Percentiles rank a stretch among this genome's conserved stretches.
Evolutionary conservation across 2,113 vertebrate species (phyloP).

Genomic region (Naja naja): DNA sequence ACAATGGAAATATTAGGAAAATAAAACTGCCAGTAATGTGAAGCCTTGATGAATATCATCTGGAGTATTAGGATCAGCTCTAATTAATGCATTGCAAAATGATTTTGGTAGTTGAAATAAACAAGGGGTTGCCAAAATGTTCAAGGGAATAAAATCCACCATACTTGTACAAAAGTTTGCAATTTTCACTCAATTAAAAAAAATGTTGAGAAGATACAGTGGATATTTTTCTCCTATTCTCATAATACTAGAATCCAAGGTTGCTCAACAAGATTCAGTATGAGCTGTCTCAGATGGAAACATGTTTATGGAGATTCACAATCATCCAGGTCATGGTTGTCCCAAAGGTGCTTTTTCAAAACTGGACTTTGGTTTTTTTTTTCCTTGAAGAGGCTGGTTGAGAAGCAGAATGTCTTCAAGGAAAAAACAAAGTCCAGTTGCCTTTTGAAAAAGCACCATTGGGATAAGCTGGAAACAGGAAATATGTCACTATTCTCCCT

Average conservation of each 20-base stretch:
- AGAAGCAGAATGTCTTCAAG: no score
- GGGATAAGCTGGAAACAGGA: background rate
- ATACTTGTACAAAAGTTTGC: background rate
- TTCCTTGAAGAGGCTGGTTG: no score
- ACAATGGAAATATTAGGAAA: background rate
- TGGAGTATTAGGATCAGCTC: background rate
- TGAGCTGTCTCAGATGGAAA: background rate
- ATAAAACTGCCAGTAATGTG: background rate
- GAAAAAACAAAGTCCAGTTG: background rate
- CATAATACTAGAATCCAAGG: background rate
- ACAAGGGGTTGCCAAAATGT: background rate
- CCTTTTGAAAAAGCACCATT: background rate
- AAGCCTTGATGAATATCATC: background rate
- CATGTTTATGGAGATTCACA: no score
- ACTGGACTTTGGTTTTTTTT: no score
- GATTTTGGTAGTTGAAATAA: background rate
- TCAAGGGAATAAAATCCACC: background rate
- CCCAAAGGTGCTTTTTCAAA: no score
- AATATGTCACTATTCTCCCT: background rate
- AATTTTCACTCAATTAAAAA: background rate
- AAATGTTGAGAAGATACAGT: background rate
- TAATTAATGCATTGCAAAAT: background rate
- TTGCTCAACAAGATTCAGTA: background rate
- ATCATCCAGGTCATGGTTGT: no score
- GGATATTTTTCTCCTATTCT: background rate